Base-by-base conservation (phyloP, 2,113 vertebrate genomes). In the Ptilorrhoa leucosticta region DNA sequence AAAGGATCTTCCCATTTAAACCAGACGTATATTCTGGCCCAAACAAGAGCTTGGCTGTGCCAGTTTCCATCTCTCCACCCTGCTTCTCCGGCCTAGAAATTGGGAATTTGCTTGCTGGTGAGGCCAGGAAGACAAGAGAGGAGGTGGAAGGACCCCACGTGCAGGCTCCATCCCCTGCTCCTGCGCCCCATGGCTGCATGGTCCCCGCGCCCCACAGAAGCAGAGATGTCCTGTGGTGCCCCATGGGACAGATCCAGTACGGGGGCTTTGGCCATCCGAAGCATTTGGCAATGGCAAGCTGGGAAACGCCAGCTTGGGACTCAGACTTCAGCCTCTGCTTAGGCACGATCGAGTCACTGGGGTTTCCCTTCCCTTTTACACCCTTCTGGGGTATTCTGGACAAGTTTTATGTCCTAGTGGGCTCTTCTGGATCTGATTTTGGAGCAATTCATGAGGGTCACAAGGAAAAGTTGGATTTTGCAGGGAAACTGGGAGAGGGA, bases 211-310 rank as follows among this genome's bases (percentile, higher is more conserved):
- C 42, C 47, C 23, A 15, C 3, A 13, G n/a, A 44, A 28, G 18
- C 70, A 63, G 44, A 86, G 40, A 40, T 39, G 53, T 9, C 87
- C 65, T 11, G 2, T 8, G 28, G 8, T 51, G 40, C 5, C 37
- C 71, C 48, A 28, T 0, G 10, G 39, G 33, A 24, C 2, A 3
- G 30, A 30, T 4, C 28, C 1, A 0, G 7, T 2, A 4, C 0
- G 0, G 30, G 30, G 9, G 6, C 48, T 72, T 44, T 1, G 6
- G 26, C 12, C 45, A 75, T 11, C 47, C 11, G 0, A 20, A 61
- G 42, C 13, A 10, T 35, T 78, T 91, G 26, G 15, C 60, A 84
- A 6, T 9, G 23, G 3, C 10, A 20, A 64, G 39, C 14, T 69
- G 22, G 20, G 69, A 80, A 92, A 71, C 18, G 17, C 35, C 70